Percentiles rank a stretch among this genome's conserved stretches.
Evolutionary conservation across 2,113 vertebrate species (phyloP).

Genomic region (Charina bottae): DNA sequence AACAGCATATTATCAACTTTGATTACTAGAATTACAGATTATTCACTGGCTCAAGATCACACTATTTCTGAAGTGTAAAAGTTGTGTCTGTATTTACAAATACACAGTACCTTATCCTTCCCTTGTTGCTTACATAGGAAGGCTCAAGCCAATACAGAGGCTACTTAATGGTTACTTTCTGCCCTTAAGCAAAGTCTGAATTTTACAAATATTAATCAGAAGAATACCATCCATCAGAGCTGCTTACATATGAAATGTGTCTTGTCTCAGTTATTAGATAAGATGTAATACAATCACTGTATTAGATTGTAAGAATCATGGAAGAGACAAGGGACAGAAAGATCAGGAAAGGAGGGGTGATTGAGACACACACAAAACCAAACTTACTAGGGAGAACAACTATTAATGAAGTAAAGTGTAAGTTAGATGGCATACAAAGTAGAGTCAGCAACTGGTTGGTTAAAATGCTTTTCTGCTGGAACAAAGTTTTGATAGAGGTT

Average conservation of each 20-base stretch:
- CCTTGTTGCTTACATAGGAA: background rate
- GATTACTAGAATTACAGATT: background rate
- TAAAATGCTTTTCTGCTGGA: background rate
- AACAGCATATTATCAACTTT: background rate
- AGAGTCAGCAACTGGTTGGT: background rate
- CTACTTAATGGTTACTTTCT: background rate
- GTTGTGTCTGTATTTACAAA: background rate
- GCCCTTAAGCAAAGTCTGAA: background rate
- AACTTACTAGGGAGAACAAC: background rate
- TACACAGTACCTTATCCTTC: background rate
- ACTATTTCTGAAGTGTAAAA: background rate
- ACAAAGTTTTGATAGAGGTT: background rate
- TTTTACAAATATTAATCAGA: background rate
- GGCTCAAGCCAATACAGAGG: background rate
- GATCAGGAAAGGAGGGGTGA: background rate
- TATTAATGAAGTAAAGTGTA: background rate
- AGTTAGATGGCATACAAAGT: background rate
- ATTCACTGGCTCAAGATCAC: background rate
- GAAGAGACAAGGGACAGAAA: background rate
- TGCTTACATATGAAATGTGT: no score
- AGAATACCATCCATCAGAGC: background rate
- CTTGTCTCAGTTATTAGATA: no score
- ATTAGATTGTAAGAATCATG: no score
- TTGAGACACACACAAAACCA: background rate
- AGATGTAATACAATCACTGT: no score